Base-by-base conservation (phyloP, 2,113 vertebrate species). In the Myotis davidii region DNA sequence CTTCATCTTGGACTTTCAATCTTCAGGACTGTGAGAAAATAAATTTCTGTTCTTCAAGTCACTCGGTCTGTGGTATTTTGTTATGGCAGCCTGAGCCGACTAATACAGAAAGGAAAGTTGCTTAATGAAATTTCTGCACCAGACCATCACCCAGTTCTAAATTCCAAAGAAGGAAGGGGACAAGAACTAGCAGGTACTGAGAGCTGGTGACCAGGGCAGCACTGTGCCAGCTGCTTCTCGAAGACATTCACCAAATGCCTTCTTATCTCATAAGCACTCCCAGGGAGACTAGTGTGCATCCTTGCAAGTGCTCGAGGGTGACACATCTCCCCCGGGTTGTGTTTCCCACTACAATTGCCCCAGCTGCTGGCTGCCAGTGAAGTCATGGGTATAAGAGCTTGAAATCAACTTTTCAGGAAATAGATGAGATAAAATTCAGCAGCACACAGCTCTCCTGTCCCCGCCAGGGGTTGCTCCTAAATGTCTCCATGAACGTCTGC, bases 21-120 rank as follows among this genome's bases (percentile, higher is more conserved):
- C 18, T 91, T 52, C 48, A 92, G 69, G 73, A 59, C 13, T 10
- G 21, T 52, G 27, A 86, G 59, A 64, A 76, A 77, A 91, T 39
- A 45, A 9, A 67, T 34, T 34, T 52, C 56, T 78, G n/a, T 14
- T 18, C 29, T 61, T 50, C 39, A 54, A 72, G 34, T 11, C 10
- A 11, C 34, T 25, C 17, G 27, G 21, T 21, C 8, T 48, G 7
- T 70, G 21, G 37, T 9, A 48, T 64, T 95, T 69, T 88, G 39
- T 69, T 76, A 65, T 21, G 34, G 72, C 61, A 61, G 54, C 21
- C 54, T 32, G 25, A 48, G 74, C 21, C 39, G 14, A 88, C 39
- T 52, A 29, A 67, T 50, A 79, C n/a, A 34, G 37, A 93, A 77
- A 77, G 23, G 13, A 61, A 76, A 70, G 29, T 14, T 73, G 29